These are phyloP conservation scores for Mirza zaza DNA, from an alignment of 2,113 vertebrate genomes.

Conservation along the genomic window DNA sequence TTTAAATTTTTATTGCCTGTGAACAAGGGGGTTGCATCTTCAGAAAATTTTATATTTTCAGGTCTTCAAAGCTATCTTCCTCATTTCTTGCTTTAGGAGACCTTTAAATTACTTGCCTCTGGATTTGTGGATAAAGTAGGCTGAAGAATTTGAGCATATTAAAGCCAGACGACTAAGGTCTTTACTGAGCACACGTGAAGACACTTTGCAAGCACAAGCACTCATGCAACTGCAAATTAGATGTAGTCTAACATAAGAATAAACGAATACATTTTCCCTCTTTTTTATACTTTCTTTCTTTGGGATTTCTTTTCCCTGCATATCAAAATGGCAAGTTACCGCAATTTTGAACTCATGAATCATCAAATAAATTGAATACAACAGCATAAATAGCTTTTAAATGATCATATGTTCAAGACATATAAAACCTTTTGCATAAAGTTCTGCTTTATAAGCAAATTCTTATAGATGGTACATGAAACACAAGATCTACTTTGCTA, in stretches of 20 bases:
- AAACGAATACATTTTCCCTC: not conserved
- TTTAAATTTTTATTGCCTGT: not conserved
- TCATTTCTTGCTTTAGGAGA: not conserved
- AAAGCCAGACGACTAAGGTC: not conserved
- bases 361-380: not conserved
- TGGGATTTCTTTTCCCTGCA: not conserved
- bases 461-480: not conserved
- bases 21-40: not conserved
- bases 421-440: not conserved
- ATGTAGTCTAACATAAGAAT: not conserved
- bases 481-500: not conserved
- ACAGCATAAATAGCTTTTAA: not conserved
- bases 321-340: conserved; percentile 15
- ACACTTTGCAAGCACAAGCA: not conserved
- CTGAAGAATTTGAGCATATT: not conserved
- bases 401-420: not conserved
- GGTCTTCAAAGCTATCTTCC: not conserved
- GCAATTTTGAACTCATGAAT: not conserved
- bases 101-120: not conserved
- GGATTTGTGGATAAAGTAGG: not conserved
- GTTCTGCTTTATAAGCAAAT: not conserved
- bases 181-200: not conserved
- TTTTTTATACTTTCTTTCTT: not conserved
- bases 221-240: not conserved
- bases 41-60: not conserved